phyloP scores from a whole-genome alignment of 1,140 invertebrate genomes.

The Ceratina calcarata region DNA sequence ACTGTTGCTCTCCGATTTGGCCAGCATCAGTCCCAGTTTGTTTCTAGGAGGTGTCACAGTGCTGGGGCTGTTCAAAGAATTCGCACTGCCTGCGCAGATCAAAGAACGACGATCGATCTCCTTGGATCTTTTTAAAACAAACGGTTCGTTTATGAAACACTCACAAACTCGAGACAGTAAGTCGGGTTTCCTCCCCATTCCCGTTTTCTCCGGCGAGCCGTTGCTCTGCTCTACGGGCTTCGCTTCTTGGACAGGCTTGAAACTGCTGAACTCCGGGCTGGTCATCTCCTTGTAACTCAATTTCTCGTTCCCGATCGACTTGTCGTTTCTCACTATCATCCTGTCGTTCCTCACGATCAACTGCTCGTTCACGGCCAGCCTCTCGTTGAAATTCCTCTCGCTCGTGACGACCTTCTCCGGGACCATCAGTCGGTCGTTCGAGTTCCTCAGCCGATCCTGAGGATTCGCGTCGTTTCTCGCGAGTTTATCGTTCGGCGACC shows the following conservation, averaged over 20 bases:
- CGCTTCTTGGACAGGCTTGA: slow-evolving; percentile 73
- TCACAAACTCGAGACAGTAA: slow-evolving; percentile 85
- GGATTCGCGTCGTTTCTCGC: slow-evolving; percentile 51
- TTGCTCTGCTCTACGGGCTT: slow-evolving; percentile 60
- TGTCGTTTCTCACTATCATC: slow-evolving; percentile 79
- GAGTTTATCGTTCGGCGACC: slow-evolving; percentile 81
- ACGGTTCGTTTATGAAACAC: slow-evolving; percentile 59
- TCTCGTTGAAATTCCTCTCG: slow-evolving; percentile 67
- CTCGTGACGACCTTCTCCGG: slow-evolving; percentile 54
- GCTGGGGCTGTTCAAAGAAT: slow-evolving; percentile 76
- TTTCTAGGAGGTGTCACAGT: slow-evolving; percentile 75
- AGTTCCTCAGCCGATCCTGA: slow-evolving; percentile 62
- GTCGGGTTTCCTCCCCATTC: slow-evolving; percentile 83
- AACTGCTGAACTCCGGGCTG: slow-evolving; percentile 77
- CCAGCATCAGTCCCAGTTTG: slow-evolving; percentile 74
- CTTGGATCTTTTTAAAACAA: not conserved
- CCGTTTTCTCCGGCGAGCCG: slow-evolving; percentile 70
- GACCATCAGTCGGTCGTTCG: slow-evolving; percentile 61
- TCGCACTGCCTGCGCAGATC: slow-evolving; percentile 71
- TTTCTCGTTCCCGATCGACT: slow-evolving; percentile 76
- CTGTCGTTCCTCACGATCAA: slow-evolving; percentile 68
- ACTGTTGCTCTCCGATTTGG: slow-evolving; percentile 75
- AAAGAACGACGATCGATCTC: not conserved
- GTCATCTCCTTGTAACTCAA: slow-evolving; percentile 74
- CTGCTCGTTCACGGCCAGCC: slow-evolving; percentile 49